A percentile compares a stretch with the other conserved stretches of the same genome.
phyloP scores from a whole-genome alignment of 2,888 invertebrate species.

The Helicoverpa assulta region DNA sequence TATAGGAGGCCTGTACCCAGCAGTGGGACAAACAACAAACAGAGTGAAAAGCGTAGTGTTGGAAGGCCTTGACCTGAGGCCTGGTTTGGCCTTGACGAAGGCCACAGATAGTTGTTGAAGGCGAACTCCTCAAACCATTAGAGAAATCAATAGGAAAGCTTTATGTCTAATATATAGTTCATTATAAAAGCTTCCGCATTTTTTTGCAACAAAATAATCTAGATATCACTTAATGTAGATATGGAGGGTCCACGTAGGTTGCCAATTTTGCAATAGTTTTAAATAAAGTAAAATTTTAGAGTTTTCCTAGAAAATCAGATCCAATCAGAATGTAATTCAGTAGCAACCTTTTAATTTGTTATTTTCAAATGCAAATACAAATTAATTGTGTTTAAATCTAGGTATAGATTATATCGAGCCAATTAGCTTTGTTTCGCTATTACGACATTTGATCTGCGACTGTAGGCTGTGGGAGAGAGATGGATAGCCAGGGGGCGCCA shows the following conservation, averaged over 20 bases:
- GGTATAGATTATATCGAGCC: constrained; percentile 1
- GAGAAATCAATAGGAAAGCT: not conserved
- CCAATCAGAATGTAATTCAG: not conserved
- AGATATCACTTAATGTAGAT: not conserved
- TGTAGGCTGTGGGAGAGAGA: constrained; percentile 5
- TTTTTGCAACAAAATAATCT: not conserved
- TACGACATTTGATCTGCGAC: constrained; percentile 20
- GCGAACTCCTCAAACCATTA: not conserved
- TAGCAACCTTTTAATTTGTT: not conserved
- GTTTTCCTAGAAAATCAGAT: not conserved
- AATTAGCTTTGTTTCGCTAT: constrained; percentile 21
- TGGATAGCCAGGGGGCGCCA: not conserved
- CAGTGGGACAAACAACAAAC: not conserved
- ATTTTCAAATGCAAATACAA: too few species aligned
- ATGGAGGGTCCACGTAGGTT: not conserved
- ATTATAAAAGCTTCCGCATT: not conserved
- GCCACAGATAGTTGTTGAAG: not conserved
- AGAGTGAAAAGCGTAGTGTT: not conserved
- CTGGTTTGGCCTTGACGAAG: not conserved
- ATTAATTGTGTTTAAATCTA: not conserved
- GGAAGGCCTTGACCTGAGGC: not conserved
- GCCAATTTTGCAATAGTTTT: not conserved
- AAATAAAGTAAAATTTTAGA: not conserved
- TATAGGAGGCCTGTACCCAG: too few species aligned
- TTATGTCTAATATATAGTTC: not conserved